A percentile compares a stretch with the other conserved stretches of the same genome.
Evolutionary conservation across 2,797 vertebrate species (phyloP).

Genomic region (Lutjanus argentimaculatus): DNA sequence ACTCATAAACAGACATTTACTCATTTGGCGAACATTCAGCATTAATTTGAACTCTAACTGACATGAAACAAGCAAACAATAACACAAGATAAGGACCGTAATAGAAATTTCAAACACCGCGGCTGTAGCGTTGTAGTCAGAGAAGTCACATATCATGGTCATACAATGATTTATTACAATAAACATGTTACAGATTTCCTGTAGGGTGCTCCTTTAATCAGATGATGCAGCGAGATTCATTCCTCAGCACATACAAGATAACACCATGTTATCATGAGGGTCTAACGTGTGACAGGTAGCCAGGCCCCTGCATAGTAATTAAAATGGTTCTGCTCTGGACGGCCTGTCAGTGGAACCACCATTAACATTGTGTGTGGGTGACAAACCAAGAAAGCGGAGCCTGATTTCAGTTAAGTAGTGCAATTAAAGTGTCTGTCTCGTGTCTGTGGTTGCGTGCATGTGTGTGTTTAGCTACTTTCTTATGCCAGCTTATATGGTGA

Average conservation of each 20-base stretch:
- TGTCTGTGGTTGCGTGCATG: constrained; percentile 29
- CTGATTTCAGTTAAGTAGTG: constrained; percentile 54
- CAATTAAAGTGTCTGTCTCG: constrained; percentile 72
- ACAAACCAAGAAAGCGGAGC: constrained; percentile 50
- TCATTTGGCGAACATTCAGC: too few species aligned
- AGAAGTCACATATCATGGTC: too few species aligned
- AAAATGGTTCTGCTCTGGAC: constrained; percentile 18
- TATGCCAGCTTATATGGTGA: constrained; percentile 32
- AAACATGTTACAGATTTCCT: too few species aligned
- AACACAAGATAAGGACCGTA: too few species aligned
- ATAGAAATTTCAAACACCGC: too few species aligned
- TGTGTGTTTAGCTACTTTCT: constrained; percentile 41
- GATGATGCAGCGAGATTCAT: neutral
- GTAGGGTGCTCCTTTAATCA: constrained; percentile 10
- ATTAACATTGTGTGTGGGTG: constrained; percentile 60
- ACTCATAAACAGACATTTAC: too few species aligned
- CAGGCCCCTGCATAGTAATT: constrained; percentile 62
- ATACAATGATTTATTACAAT: too few species aligned
- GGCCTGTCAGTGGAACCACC: constrained; percentile 58
- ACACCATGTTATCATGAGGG: constrained; percentile 35
- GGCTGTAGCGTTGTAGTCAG: too few species aligned
- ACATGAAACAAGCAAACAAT: too few species aligned
- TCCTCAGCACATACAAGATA: constrained; percentile 33
- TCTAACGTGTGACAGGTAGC: constrained; percentile 61
- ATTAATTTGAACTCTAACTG: too few species aligned